Evolutionary conservation across 30 jellyfish, hydroid and myxozoan species (phyloP), one percentile per base, ranked within the genome.

Genomic region (Aurelia sp.): DNA sequence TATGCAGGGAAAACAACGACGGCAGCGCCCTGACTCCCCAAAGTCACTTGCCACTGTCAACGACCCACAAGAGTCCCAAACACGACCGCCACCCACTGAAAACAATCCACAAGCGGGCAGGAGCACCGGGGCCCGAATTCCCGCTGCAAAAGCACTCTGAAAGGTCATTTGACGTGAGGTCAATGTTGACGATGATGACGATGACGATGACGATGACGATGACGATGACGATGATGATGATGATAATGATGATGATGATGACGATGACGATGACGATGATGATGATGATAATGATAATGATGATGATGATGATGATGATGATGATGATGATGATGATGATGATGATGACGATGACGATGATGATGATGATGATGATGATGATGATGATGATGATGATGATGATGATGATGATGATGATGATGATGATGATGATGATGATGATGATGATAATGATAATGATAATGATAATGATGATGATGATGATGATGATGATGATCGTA

Each of bases 211-310:
- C 4, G 19, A 63, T 63, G 74, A 63, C 27, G 30, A 63, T 63
- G 74, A 63, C 4, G 19, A 19, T 1, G 30, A 19, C 2, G 30
- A 63, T n/a, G 57, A 21, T 2, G 73, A 16, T 51, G 71, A 53
- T 47, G 24, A 74, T 30, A 58, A 74, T 74, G 73, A 58, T 51
- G 85, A 74, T 20, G 55, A 53, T 4, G 21, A 58, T 58, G 58
- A 51, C 5, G 74, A 47, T 58, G 73, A 74, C 19, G 74, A 50
- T 21, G 19, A 75, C 3, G 62, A 44, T 61, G 53, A 47, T 64
- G 80, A 24, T 35, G 80, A 21, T 38, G 41, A 40, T 60, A 63
- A 38, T 78, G 40, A 27, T 31, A 70, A 47, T 60, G 33, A 47
- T 12, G 27, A 18, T 57, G 31, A 22, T 52, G 16, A 10, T 21